These are phyloP conservation scores for Bombus confusus DNA, from an alignment of 1,140 invertebrate genomes.

Conservation along the genomic window DNA sequence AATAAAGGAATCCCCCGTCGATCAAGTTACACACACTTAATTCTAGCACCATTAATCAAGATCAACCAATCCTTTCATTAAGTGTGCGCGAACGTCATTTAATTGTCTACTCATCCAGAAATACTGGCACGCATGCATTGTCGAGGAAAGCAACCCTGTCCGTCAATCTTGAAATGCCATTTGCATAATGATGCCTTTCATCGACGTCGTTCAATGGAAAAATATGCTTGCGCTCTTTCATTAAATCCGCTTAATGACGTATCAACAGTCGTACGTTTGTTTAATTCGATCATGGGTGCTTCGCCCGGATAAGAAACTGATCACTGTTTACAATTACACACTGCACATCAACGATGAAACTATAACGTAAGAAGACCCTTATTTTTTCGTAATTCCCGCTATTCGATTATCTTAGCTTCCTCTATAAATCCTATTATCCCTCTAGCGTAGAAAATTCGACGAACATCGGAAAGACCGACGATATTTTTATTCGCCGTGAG, in stretches of 20 bases:
- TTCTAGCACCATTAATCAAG: slow-evolving; percentile 45
- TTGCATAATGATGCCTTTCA: slow-evolving; percentile 43
- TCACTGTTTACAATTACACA: neutral
- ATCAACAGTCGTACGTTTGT: neutral
- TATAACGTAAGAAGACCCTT: too few species aligned
- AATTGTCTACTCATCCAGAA: slow-evolving; percentile 37
- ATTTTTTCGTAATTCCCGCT: too few species aligned
- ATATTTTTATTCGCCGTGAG: too few species aligned
- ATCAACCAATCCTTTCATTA: slow-evolving; percentile 43
- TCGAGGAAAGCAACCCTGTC: slow-evolving; percentile 22
- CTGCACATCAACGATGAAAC: too few species aligned
- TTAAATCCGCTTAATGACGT: neutral
- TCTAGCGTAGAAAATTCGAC: too few species aligned
- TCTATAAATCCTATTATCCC: too few species aligned
- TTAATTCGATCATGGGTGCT: neutral
- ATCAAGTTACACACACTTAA: slow-evolving; percentile 40
- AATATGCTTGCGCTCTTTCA: slow-evolving; percentile 11
- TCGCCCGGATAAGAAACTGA: neutral
- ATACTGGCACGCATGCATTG: slow-evolving; percentile 19
- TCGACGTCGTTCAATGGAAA: slow-evolving; percentile 9
- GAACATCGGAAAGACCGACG: too few species aligned
- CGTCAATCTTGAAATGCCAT: slow-evolving; percentile 25
- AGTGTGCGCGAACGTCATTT: slow-evolving; percentile 32
- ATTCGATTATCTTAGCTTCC: too few species aligned
- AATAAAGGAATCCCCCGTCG: slow-evolving; percentile 33